phyloP scores from a whole-genome alignment of 92 coral and sea anemone genomes.

The Phenganax stokvisi region DNA sequence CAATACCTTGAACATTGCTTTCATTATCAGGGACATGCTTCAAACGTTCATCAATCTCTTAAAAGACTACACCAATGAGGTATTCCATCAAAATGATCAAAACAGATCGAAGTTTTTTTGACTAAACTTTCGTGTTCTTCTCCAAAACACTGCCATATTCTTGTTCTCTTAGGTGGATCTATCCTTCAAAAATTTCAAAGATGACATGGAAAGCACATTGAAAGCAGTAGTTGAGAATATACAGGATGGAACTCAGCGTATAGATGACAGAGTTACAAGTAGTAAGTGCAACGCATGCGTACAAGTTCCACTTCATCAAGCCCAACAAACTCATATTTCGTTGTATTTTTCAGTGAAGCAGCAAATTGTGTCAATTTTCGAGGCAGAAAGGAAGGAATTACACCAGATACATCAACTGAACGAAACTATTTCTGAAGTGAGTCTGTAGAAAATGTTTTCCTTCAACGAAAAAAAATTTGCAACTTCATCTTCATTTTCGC shows the following conservation, averaged over 20 bases:
- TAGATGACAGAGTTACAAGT: slow-evolving; percentile 54
- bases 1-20: neutral
- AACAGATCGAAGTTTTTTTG: neutral
- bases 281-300: slow-evolving; percentile 40
- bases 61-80: slow-evolving; percentile 93
- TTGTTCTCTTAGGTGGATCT: slow-evolving; percentile 56
- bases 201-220: slow-evolving; percentile 56
- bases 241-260: slow-evolving; percentile 67
- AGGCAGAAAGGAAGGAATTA: slow-evolving; percentile 54
- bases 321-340: neutral
- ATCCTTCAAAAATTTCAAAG: slow-evolving; percentile 73
- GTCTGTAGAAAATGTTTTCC: neutral
- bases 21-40: slow-evolving; percentile 67
- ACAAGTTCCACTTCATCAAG: neutral
- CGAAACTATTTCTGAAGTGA: slow-evolving; percentile 21
- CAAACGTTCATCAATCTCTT: slow-evolving; percentile 79
- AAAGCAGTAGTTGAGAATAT: slow-evolving; percentile 61
- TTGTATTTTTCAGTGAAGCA: slow-evolving; percentile 58
- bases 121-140: neutral
- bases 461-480: neutral
- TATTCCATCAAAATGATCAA: slow-evolving; percentile 6
- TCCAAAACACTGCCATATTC: neutral
- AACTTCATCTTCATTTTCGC: slow-evolving; percentile 9
- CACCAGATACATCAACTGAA: slow-evolving; percentile 64
- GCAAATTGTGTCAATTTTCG: slow-evolving; percentile 64